Percentiles rank a stretch among this genome's conserved stretches.
Evolutionary conservation across 2,888 invertebrate species (phyloP).

Genomic region (Habrosyne pyritoides): DNA sequence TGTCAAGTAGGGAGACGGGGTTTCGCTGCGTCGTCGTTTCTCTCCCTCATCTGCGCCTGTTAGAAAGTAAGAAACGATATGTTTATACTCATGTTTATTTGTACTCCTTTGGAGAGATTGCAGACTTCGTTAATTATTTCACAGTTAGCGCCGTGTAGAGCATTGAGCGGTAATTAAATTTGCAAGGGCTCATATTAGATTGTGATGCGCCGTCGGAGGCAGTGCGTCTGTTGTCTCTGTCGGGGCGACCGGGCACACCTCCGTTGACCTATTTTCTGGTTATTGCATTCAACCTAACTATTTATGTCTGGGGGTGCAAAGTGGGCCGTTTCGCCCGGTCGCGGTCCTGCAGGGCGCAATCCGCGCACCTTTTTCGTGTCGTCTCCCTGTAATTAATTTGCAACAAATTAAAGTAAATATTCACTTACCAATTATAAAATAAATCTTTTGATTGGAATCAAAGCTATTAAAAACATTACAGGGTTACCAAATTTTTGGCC

Average conservation of each 20-base stretch:
- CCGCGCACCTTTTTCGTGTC: not conserved
- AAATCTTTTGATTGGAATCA: not conserved
- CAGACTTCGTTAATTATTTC: conserved; percentile 35
- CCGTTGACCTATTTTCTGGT: conserved; percentile 82
- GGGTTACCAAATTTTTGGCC: not conserved
- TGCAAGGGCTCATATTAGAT: conserved; percentile 57
- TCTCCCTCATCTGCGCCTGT: conserved; percentile 57
- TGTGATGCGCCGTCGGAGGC: conserved; percentile 59
- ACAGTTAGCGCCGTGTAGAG: conserved; percentile 22
- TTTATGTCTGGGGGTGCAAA: conserved; percentile 75
- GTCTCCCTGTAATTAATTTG: not conserved
- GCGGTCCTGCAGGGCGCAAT: conserved; percentile 58
- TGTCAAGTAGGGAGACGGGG: conserved; percentile 64
- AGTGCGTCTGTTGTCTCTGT: conserved; percentile 68
- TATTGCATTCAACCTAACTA: conserved; percentile 80
- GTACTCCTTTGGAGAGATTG: conserved; percentile 31
- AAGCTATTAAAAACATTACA: conserved; percentile 8
- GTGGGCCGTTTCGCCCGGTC: conserved; percentile 70
- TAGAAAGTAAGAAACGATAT: conserved; percentile 59
- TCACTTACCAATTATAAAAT: not conserved
- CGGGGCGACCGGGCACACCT: conserved; percentile 78
- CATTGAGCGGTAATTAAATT: conserved; percentile 49
- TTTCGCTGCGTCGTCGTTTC: conserved; percentile 57
- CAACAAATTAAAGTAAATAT: not conserved
- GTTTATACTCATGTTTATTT: conserved; percentile 50